A percentile compares a stretch with the other conserved stretches of the same genome.
Evolutionary conservation across 2,113 vertebrate species (phyloP).

Genomic region (Sciurus niger): DNA sequence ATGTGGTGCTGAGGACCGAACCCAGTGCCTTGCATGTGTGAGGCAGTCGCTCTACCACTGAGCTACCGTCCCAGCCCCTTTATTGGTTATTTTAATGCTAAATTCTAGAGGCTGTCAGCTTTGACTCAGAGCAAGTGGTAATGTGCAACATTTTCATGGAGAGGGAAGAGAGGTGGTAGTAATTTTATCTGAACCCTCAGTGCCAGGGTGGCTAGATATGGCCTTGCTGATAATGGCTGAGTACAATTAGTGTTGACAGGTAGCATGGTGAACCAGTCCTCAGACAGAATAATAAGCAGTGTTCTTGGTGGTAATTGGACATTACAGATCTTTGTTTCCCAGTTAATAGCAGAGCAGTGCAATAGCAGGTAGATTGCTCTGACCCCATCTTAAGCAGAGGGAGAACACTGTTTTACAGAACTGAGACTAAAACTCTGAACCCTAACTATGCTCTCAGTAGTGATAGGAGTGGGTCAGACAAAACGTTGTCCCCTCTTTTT

Average conservation of each 20-base stretch:
- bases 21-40: no score
- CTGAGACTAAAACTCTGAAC: background rate
- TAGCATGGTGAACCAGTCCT: background rate
- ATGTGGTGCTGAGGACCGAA: no score
- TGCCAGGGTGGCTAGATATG: background rate
- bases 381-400: background rate
- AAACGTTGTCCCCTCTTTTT: background rate
- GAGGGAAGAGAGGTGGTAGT: background rate
- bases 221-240: background rate
- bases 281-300: background rate
- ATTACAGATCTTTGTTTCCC: background rate
- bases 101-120: constrained; percentile 1
- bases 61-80: no score
- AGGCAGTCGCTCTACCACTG: no score
- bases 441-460: background rate
- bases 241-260: background rate
- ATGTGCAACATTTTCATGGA: background rate
- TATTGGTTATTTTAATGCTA: background rate
- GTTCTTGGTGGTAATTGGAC: background rate
- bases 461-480: background rate
- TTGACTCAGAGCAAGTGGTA: background rate
- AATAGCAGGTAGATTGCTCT: background rate
- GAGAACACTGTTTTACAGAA: background rate
- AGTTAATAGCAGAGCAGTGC: background rate
- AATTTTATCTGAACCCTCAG: background rate